phyloP scores from a whole-genome alignment of 35 echinoderm and acorn worm genomes.

The Apostichopus japonicus region DNA sequence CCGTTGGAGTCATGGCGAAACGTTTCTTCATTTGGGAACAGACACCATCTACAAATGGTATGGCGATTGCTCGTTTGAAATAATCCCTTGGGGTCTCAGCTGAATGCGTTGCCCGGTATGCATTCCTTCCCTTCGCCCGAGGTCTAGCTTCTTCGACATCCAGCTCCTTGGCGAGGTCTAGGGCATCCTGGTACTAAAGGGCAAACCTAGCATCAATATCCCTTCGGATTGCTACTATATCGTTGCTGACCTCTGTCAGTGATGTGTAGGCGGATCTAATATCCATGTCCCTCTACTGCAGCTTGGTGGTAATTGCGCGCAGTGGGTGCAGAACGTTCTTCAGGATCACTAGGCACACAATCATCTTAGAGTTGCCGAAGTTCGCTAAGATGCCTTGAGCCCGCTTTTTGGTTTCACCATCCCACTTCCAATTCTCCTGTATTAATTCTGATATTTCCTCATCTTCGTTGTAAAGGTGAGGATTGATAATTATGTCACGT shows the following conservation, averaged over 20 bases:
- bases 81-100: no score
- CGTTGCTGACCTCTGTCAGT: neutral
- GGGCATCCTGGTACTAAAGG: no score
- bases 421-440: constrained; percentile 20
- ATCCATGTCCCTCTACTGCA: neutral
- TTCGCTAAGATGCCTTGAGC: constrained; percentile 10
- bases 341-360: neutral
- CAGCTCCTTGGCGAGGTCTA: no score
- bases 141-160: no score
- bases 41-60: no score
- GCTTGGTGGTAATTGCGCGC: neutral
- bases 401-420: neutral
- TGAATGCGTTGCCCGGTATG: no score
- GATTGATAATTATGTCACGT: constrained; percentile 29
- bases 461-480: constrained; percentile 10
- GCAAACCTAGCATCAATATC: no score
- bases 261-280: neutral
- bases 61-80: no score
- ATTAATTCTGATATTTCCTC: constrained; percentile 7
- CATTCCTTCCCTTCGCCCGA: no score
- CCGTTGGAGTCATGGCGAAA: no score
- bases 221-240: no score
- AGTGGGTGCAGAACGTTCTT: neutral
- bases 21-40: no score
- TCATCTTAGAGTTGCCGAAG: neutral